Base-by-base conservation (phyloP, 1,140 invertebrate species). In the Hyles euphorbiae region DNA sequence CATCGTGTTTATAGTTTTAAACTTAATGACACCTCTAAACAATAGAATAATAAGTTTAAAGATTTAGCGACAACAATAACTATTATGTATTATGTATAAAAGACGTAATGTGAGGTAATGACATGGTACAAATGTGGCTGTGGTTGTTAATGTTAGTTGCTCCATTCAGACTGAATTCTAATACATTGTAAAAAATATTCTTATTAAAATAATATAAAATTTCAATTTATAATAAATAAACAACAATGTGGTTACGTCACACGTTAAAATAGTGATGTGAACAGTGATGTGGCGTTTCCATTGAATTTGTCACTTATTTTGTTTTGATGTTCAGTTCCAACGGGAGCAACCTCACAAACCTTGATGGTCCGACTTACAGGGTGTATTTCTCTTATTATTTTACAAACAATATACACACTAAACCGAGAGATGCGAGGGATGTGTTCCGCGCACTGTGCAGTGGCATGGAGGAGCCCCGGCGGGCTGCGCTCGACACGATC, bases 101-200 rank as follows among this genome's bases (percentile, higher is more conserved):
- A 78, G 76, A 76, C 67, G 72, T 68, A 58, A 73, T 76, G 84
- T 86, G 85, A 88, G 85, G 81, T 85, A 86, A 87, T 78, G 78
- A 81, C 69, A 78, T 73, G 75, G 73, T 79, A 80, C 65, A 74
- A 72, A 70, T 72, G 70, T 77, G 68, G 68, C 68, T 79, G 70
- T 58, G 53, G 64, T 76, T 70, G 61, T 61, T 55, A 57, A 65
- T 63, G 57, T 50, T 55, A 63, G 72, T 61, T 72, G 68, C 75
- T 74, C 74, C 72, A 69, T 54, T 73, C 66, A 67, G 75, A 68
- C 68, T 71, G 65, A 65, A 65, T 44, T 32, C 7, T 40, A 40
- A 40, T 40, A 40, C 8, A 40, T 40, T 40, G 36, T 40, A 40
- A 40, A 40, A 40, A 5, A 5, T 40, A 40, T 40, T 5, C 4